These are phyloP conservation scores for Drosophila ohnishii DNA, from an alignment of 1,140 invertebrate genomes.

Conservation along the genomic window DNA sequence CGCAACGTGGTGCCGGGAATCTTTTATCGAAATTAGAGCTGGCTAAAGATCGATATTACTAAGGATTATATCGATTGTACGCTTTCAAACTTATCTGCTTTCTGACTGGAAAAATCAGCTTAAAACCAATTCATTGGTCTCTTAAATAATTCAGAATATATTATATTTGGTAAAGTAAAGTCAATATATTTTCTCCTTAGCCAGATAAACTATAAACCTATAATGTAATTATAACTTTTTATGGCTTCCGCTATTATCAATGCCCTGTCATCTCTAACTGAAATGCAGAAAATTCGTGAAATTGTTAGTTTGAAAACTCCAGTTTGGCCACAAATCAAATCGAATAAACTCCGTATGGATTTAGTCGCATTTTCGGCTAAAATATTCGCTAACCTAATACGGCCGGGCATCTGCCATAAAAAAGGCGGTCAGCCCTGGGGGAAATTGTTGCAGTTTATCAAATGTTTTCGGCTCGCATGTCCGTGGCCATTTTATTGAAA, in stretches of 20 bases:
- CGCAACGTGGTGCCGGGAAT: conserved; percentile 30
- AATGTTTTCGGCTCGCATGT: conserved; percentile 48
- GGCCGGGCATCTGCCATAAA: conserved; percentile 25
- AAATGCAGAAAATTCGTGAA: conserved; percentile 6
- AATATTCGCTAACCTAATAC: conserved; percentile 42
- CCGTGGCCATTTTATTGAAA: conserved; percentile 52
- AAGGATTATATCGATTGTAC: not conserved
- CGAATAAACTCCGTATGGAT: conserved; percentile 43
- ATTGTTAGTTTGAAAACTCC: conserved; percentile 27
- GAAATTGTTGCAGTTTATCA: conserved; percentile 67
- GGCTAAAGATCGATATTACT: not conserved
- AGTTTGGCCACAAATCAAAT: conserved; percentile 43
- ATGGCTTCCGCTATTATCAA: conserved; percentile 4
- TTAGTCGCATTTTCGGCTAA: conserved; percentile 41
- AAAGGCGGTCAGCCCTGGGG: conserved; percentile 42
- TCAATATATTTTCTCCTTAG: not conserved
- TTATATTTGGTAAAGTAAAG: not conserved
- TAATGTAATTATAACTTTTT: not conserved
- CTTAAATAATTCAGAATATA: not conserved
- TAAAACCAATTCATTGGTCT: not conserved
- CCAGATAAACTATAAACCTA: too few species aligned
- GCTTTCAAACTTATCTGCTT: too few species aligned
- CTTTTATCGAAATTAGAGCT: not conserved
- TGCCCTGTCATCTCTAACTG: conserved; percentile 1
- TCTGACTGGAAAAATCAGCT: too few species aligned